These are phyloP conservation scores for Omphaloscelis lunosa DNA, from an alignment of 2,888 invertebrate species.

Conservation along the genomic window DNA sequence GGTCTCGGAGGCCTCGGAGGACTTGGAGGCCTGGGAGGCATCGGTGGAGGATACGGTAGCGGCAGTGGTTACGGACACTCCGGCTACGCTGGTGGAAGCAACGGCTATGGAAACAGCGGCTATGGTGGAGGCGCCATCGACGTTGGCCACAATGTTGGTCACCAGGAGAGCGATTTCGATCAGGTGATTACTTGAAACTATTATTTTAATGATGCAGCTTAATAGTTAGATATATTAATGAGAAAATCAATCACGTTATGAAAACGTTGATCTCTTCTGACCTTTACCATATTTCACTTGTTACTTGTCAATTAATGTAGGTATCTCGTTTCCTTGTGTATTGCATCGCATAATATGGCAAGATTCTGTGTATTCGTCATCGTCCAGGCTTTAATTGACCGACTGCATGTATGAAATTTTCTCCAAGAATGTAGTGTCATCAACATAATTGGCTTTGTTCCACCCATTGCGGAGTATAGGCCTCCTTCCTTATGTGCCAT, in stretches of 20 bases:
- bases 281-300: not conserved
- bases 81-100: constrained; percentile 32
- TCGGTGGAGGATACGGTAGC: constrained; percentile 26
- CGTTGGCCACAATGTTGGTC: constrained; percentile 25
- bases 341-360: too few relatives aligned
- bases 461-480: too few relatives aligned
- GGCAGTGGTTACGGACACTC: constrained; percentile 41
- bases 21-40: constrained; percentile 23
- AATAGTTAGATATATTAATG: not conserved
- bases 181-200: constrained; percentile 28
- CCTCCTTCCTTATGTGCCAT: too few relatives aligned
- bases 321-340: not conserved
- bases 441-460: not conserved
- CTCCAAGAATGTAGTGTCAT: not conserved
- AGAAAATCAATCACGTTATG: not conserved
- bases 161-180: constrained; percentile 49
- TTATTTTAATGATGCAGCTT: not conserved
- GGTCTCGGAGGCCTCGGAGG: constrained; percentile 9
- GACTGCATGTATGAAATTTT: not conserved
- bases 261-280: not conserved
- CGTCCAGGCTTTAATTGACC: too few relatives aligned
- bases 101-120: constrained; percentile 29
- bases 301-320: not conserved
- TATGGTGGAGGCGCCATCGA: constrained; percentile 27
- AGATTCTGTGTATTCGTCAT: too few relatives aligned